Conservation (phyloP, 2,113 vertebrate genomes). For the Eptesicus fuscus region DNA sequence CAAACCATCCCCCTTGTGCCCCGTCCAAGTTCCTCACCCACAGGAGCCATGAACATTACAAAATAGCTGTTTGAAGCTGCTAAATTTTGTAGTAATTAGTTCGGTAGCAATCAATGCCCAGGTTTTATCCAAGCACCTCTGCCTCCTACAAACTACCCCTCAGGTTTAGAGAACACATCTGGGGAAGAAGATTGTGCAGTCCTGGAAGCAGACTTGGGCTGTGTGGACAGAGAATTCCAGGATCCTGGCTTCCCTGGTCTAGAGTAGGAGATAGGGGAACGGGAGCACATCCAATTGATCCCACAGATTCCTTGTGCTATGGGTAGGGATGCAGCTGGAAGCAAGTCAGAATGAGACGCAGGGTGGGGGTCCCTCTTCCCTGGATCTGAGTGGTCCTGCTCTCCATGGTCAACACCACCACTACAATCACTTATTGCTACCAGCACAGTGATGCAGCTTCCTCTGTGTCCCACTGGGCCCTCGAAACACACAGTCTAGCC, state of each 20-base stretch:
- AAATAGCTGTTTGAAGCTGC: not conserved
- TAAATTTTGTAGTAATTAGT: not conserved
- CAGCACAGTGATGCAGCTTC: not conserved
- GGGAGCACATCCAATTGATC: not conserved
- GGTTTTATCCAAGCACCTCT: not conserved
- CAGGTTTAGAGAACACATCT: not conserved
- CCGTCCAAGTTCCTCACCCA: not conserved
- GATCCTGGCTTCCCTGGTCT: not conserved
- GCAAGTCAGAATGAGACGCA: not conserved
- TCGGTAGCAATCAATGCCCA: not conserved
- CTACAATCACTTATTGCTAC: not conserved
- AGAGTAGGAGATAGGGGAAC: accelerated
- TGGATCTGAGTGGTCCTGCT: not conserved
- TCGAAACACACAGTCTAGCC: not conserved
- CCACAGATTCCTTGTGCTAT: not conserved
- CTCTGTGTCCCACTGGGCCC: not conserved
- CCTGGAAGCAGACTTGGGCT: not conserved
- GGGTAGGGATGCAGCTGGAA: not conserved
- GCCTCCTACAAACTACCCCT: not conserved
- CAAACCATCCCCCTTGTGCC: not conserved
- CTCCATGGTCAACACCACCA: not conserved
- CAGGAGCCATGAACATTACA: not conserved
- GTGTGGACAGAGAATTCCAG: not conserved
- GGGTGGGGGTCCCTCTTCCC: not conserved
- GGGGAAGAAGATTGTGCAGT: not conserved